These are phyloP conservation scores for Actenoides lindsayi DNA, from an alignment of 2,113 vertebrate species.

Conservation along the genomic window DNA sequence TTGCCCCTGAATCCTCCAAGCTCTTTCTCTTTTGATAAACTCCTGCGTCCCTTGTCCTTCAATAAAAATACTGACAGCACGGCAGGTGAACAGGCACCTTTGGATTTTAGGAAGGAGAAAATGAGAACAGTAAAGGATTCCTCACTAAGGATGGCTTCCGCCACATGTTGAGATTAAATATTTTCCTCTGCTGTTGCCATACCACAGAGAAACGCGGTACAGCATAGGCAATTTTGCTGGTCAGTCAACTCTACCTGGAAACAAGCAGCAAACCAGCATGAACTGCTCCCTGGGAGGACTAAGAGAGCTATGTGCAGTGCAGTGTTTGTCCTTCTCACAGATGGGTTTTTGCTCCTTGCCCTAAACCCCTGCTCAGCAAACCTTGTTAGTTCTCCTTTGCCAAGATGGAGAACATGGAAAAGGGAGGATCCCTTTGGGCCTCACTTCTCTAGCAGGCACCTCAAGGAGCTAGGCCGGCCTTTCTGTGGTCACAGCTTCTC, in stretches of 20 bases:
- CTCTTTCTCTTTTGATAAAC: neutral
- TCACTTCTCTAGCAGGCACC: neutral
- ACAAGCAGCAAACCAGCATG: accelerated
- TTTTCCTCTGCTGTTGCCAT: neutral
- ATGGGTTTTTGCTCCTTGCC: neutral
- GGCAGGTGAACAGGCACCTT: neutral
- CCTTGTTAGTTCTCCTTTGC: neutral
- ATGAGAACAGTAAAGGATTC: neutral
- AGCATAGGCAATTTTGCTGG: neutral
- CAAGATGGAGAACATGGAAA: accelerated
- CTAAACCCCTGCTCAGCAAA: neutral
- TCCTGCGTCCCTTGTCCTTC: neutral
- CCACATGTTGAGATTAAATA: neutral
- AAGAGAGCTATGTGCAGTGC: too few species aligned
- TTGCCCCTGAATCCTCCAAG: accelerated
- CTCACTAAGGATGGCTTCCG: neutral
- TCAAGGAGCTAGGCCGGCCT: accelerated
- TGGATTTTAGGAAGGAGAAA: neutral
- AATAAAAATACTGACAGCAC: neutral
- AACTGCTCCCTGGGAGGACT: neutral
- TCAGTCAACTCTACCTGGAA: accelerated
- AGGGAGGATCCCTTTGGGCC: neutral
- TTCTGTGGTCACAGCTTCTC: neutral
- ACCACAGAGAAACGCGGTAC: neutral
- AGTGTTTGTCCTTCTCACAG: too few species aligned